phyloP scores from a whole-genome alignment of 2,113 vertebrate genomes.

The Murina feae region DNA sequence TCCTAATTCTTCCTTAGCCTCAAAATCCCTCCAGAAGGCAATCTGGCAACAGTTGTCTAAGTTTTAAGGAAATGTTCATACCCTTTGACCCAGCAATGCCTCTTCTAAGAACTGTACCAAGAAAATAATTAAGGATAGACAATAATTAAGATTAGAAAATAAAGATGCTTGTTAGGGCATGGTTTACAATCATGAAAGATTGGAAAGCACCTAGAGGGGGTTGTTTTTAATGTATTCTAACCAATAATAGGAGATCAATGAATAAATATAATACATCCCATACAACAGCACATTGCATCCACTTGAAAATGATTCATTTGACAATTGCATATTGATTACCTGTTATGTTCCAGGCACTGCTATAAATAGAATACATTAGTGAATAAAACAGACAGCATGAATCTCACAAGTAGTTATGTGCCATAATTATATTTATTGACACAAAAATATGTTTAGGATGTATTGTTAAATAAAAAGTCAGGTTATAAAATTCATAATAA shows the following conservation, averaged over 20 bases:
- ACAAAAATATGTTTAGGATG: slow-evolving; percentile 15
- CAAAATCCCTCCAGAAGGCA: not conserved
- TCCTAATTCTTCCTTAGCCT: slow-evolving; percentile 25
- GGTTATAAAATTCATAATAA: not conserved
- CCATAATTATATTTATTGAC: not conserved
- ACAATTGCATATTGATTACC: not conserved
- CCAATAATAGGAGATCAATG: not conserved
- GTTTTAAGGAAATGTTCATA: not conserved
- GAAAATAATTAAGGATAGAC: slow-evolving; percentile 10
- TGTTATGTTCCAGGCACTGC: not conserved
- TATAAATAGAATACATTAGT: slow-evolving; percentile 18
- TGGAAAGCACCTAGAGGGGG: not conserved
- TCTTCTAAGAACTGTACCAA: slow-evolving; percentile 7
- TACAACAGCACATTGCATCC: not conserved
- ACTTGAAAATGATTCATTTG: slow-evolving; percentile 11
- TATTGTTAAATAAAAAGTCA: not conserved
- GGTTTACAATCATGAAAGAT: not conserved
- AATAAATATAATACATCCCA: not conserved
- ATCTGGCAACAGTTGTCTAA: slow-evolving; percentile 29
- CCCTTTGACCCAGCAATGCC: not conserved
- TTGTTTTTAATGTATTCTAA: not conserved
- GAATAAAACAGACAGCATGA: not conserved
- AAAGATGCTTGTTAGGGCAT: not conserved
- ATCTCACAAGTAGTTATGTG: not conserved
- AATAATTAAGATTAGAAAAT: not conserved